These are phyloP conservation scores for Exephanes ischioxanthus DNA, from an alignment of 2,888 invertebrate genomes.

Conservation along the genomic window DNA sequence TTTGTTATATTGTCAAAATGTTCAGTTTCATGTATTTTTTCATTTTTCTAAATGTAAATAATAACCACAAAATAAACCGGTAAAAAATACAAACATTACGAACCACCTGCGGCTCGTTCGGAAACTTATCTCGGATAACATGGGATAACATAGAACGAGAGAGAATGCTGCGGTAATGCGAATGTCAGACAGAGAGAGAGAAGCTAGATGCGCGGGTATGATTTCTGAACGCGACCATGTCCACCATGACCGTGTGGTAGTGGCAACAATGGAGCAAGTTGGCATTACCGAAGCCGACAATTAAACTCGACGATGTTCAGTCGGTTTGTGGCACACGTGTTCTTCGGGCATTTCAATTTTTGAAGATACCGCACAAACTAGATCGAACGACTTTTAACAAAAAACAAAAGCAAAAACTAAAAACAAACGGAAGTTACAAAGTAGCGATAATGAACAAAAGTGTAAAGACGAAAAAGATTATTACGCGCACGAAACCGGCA, in stretches of 20 bases:
- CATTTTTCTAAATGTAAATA: not conserved
- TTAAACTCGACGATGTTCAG: not conserved
- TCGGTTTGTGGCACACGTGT: not conserved
- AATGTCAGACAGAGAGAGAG: not conserved
- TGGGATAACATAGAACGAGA: not conserved
- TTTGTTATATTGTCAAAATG: not conserved
- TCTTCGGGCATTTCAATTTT: not conserved
- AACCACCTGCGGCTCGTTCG: not conserved
- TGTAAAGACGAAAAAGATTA: not conserved
- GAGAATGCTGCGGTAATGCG: not conserved
- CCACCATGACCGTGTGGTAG: not conserved
- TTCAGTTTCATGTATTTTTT: not conserved
- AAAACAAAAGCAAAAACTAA: not conserved
- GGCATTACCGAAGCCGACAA: not conserved
- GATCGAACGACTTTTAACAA: not conserved
- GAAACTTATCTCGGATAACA: not conserved
- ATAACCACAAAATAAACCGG: conserved; percentile 9
- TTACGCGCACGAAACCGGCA: not conserved
- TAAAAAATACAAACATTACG: not conserved
- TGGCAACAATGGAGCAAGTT: not conserved
- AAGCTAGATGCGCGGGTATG: no score
- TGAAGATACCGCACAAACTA: not conserved
- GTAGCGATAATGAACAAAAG: not conserved
- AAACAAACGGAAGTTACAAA: not conserved
- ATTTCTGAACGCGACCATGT: not conserved